Percentiles rank a stretch among this genome's conserved stretches.
phyloP scores from a whole-genome alignment of 2,113 vertebrate genomes.

The Mormoops blainvillei region DNA sequence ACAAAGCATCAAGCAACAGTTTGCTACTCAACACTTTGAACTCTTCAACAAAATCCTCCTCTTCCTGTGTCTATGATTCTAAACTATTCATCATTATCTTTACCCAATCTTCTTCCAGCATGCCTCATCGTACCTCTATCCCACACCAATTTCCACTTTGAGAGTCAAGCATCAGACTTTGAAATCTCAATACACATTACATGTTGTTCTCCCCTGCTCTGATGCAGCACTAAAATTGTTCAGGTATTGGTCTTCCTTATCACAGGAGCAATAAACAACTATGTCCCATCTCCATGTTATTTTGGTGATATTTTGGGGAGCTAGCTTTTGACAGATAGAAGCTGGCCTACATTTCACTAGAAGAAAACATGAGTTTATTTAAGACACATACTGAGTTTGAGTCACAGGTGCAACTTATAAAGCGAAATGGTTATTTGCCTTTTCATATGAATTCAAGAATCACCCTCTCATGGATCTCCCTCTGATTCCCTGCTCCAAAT shows the following conservation, averaged over 20 bases:
- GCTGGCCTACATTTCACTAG: neutral
- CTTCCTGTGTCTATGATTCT: neutral
- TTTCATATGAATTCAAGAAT: neutral
- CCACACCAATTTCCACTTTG: neutral
- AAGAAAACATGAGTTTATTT: neutral
- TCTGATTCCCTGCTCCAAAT: neutral
- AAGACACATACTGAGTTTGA: neutral
- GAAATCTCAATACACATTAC: neutral
- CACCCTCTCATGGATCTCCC: neutral
- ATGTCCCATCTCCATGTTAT: neutral
- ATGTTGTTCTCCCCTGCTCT: neutral
- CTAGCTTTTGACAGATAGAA: neutral
- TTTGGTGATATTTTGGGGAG: neutral
- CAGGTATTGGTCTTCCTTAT: neutral
- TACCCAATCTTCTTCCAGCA: neutral
- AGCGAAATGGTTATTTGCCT: neutral
- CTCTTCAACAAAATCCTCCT: neutral
- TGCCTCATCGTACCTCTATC: neutral
- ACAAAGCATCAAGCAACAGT: neutral
- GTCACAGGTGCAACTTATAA: neutral
- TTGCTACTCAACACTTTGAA: neutral
- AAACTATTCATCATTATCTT: neutral
- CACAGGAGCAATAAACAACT: neutral
- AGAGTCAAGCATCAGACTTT: neutral
- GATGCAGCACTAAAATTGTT: neutral